Evolutionary conservation across 2,113 vertebrate species (phyloP), one percentile per base, ranked within the genome.

Genomic region (Nicator chloris): DNA sequence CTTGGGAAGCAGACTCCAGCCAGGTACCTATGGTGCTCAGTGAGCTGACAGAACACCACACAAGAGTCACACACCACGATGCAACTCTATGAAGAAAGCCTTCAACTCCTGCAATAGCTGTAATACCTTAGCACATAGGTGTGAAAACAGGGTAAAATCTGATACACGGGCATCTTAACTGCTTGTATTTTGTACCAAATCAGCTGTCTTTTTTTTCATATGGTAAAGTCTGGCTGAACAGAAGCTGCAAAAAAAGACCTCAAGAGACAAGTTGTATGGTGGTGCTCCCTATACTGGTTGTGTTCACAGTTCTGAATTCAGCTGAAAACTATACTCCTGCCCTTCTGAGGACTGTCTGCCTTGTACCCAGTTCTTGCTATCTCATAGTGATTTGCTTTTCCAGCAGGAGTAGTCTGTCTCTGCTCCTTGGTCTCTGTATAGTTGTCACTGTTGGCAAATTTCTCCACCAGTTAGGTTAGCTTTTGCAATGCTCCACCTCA

Each of bases 21-120:
- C 27, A 7, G 1, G 6, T 15, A 56, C 12, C n/a, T 65, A n/a
- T 0, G 0, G 8, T 9, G 30, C 53, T 49, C 5, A 2, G 9
- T 21, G 33, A 39, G 9, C 6, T 84, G 37, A 42, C 50, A 37
- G 47, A 82, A 31, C 9, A 42, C 14, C 3, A 18, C 0, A 5
- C 42, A 33, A 56, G 35, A 54, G 15, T 54, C 53, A 86, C 18
- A 14, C 6, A n/a, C 17, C 27, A 63, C 40, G 63, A 21, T 3
- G 2, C 20, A 77, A 33, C 15, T 57, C 47, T 10, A 57, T 2
- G 3, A 42, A 76, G 45, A 83, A 50, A 64, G 59, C 15, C 31
- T 64, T 69, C 0, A 0, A 61, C 64, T 69, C 15, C 54, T 30
- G 5, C 13, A 37, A 56, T 8, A 53, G 19, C 59, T 22, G 8